A percentile compares a stretch with the other conserved stretches of the same genome.
Conservation (phyloP, 2,888 invertebrate genomes). For the Tachina lurida region DNA sequence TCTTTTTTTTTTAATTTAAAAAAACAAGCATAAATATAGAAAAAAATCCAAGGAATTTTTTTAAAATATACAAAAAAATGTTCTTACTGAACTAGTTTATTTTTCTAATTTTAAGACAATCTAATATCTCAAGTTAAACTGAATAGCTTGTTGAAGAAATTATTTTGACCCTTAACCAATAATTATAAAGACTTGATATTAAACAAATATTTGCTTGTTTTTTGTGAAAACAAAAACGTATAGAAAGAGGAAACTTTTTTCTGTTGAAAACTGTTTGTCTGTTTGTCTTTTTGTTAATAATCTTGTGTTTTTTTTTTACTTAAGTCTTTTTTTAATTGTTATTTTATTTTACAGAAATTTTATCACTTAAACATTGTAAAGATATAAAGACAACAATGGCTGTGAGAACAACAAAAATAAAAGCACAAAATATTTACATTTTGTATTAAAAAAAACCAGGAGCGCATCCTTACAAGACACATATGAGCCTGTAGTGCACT, state of each 20-base stretch:
- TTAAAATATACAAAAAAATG: too few relatives aligned
- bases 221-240: constrained; percentile 18
- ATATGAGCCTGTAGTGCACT: not conserved
- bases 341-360: constrained; percentile 58
- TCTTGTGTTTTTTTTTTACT: constrained; percentile 22
- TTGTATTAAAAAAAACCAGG: not conserved
- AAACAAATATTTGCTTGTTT: constrained; percentile 50
- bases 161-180: constrained; percentile 6
- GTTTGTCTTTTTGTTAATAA: constrained; percentile 59
- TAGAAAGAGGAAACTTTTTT: constrained; percentile 34
- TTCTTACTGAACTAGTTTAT: too few relatives aligned
- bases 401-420: constrained; percentile 20
- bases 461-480: not conserved
- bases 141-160: not conserved
- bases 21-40: too few relatives aligned
- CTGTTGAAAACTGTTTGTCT: constrained; percentile 37
- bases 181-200: not conserved
- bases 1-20: too few relatives aligned
- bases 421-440: constrained; percentile 9
- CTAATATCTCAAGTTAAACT: too few relatives aligned
- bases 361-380: constrained; percentile 61
- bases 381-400: constrained; percentile 35
- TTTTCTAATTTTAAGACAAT: too few relatives aligned
- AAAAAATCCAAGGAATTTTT: too few relatives aligned
- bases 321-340: constrained; percentile 8